Evolutionary conservation across 1,140 invertebrate genomes (phyloP).

Genomic region (Archivesica marissinica): DNA sequence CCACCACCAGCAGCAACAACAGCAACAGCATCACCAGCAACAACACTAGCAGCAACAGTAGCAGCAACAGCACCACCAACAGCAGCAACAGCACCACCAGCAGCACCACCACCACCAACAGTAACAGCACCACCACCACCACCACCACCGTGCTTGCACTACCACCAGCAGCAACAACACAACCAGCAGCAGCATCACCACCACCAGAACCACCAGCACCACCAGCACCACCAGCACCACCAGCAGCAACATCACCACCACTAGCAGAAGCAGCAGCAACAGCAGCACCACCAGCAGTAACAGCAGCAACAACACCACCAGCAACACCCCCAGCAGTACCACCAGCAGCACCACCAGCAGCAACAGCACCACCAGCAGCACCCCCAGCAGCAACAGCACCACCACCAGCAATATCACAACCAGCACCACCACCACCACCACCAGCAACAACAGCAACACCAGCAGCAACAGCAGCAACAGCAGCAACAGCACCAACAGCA

Average conservation of each 20-base stretch:
- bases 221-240: conserved; percentile 3
- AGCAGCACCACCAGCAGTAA: neutral
- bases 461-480: neutral
- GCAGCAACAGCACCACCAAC: neutral
- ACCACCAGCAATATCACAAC: neutral
- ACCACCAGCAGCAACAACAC: conserved; percentile 4
- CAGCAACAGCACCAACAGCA: neutral
- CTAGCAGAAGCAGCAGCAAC: conserved; percentile 1
- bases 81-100: neutral
- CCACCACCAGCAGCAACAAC: neutral
- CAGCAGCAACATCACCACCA: neutral
- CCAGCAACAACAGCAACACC: neutral
- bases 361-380: no score
- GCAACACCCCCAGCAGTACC: neutral
- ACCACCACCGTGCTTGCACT: neutral
- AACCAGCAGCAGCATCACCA: neutral
- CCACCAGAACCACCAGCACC: neutral
- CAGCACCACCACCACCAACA: neutral
- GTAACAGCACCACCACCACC: neutral
- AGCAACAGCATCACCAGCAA: neutral
- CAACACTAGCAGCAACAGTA: neutral
- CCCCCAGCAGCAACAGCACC: neutral
- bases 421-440: neutral
- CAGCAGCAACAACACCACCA: neutral
- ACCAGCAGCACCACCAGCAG: no score